These are phyloP conservation scores for Holothuria glaberrima DNA, from an alignment of 35 echinoderm and acorn worm species.

Conservation along the genomic window DNA sequence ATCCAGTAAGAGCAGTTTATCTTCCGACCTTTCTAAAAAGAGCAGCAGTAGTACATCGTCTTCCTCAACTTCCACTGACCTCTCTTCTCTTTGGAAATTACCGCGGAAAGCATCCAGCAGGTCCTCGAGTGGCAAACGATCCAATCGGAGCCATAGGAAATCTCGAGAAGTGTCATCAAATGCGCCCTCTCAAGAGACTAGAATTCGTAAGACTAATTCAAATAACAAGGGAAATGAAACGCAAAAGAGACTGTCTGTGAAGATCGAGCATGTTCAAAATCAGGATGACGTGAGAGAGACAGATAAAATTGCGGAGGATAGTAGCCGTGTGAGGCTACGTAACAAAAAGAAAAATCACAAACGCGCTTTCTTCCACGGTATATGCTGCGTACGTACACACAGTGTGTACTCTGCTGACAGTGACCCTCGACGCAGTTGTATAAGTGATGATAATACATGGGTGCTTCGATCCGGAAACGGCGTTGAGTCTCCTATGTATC, in stretches of 20 bases:
- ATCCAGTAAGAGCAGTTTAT: constrained; percentile 36
- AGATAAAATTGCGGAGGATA: background rate
- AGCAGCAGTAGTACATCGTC: constrained; percentile 16
- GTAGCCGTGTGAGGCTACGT: constrained; percentile 12
- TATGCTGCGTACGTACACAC: constrained; percentile 49
- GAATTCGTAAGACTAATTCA: background rate
- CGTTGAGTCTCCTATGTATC: constrained; percentile 18
- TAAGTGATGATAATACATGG: constrained; percentile 33
- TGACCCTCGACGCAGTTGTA: constrained; percentile 30
- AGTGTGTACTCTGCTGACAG: constrained; percentile 49
- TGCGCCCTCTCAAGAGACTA: background rate
- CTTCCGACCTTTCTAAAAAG: background rate
- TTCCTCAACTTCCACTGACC: constrained; percentile 45
- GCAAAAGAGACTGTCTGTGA: background rate
- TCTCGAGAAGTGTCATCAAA: background rate
- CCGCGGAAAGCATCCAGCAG: constrained; percentile 3
- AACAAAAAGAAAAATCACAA: constrained; percentile 35
- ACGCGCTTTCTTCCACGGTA: constrained; percentile 37
- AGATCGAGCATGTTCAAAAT: background rate
- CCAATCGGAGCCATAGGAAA: background rate
- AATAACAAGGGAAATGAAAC: constrained; percentile 22
- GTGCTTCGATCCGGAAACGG: constrained; percentile 44
- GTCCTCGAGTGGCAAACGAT: constrained; percentile 43
- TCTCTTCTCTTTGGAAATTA: constrained; percentile 54
- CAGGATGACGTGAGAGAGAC: background rate